A percentile compares a stretch with the other conserved stretches of the same genome.
These are phyloP conservation scores for Heterodera carotae DNA, from an alignment of 1,140 invertebrate species.

Conservation along the genomic window DNA sequence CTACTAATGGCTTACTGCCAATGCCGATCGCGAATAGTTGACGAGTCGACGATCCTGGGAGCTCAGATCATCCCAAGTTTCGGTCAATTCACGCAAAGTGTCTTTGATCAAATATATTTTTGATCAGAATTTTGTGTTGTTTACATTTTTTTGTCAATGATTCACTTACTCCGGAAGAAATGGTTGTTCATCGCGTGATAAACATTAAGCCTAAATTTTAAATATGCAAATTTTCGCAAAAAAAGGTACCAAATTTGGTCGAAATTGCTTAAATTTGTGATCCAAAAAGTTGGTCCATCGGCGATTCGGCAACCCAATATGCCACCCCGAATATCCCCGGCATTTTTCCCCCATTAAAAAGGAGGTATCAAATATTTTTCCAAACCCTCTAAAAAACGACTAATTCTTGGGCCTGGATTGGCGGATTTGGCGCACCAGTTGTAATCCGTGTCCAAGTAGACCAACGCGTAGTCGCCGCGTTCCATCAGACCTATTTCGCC, in stretches of 20 bases:
- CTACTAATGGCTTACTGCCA: constrained; percentile 35
- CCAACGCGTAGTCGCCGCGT: constrained; percentile 89
- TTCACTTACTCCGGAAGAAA: constrained; percentile 75
- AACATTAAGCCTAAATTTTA: constrained; percentile 72
- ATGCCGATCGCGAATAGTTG: constrained; percentile 55
- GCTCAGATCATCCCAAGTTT: constrained; percentile 53
- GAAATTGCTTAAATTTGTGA: too few relatives aligned
- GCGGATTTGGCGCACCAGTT: constrained; percentile 71
- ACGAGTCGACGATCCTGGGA: constrained; percentile 51
- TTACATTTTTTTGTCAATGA: constrained; percentile 68
- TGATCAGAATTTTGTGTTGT: too few relatives aligned
- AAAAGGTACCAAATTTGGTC: too few relatives aligned
- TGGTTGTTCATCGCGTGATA: constrained; percentile 75
- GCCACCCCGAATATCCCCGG: too few relatives aligned
- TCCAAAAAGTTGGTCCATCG: too few relatives aligned
- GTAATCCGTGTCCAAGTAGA: constrained; percentile 90
- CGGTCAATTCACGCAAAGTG: constrained; percentile 45
- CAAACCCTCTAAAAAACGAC: too few relatives aligned
- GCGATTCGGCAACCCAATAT: too few relatives aligned
- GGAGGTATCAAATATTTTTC: too few relatives aligned
- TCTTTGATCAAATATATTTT: constrained; percentile 47
- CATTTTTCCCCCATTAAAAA: too few relatives aligned
- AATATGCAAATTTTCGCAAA: background rate
- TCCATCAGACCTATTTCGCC: constrained; percentile 81
- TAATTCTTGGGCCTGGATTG: too few relatives aligned